Percentiles rank a stretch among this genome's conserved stretches.
Conservation (phyloP, 1,140 invertebrate genomes). For the Lepidurus packardi region DNA sequence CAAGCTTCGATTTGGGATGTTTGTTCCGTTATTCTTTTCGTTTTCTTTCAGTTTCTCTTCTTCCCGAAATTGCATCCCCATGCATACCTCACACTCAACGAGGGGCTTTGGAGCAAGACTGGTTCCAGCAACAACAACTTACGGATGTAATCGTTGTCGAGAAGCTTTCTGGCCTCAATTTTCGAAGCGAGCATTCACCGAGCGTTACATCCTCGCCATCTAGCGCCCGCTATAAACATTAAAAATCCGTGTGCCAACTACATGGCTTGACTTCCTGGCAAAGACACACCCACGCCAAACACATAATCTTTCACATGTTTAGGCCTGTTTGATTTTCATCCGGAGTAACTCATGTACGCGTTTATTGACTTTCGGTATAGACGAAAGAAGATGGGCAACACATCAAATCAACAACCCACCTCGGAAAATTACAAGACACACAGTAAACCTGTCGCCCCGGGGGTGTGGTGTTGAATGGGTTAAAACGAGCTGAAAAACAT, state of each 20-base stretch:
- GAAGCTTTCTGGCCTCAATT: not conserved
- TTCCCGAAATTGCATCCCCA: no score
- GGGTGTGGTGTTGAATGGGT: not conserved
- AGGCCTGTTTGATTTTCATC: no score
- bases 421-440: slow-evolving; percentile 5
- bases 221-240: not conserved
- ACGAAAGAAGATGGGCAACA: slow-evolving; percentile 21
- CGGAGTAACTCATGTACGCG: not conserved
- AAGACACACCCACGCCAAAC: no score
- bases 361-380: slow-evolving; percentile 10
- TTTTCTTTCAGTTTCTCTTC: not conserved
- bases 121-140: not conserved
- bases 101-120: not conserved
- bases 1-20: no score
- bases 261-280: no score
- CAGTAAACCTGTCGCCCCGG: not conserved
- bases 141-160: not conserved
- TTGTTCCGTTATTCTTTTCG: not conserved
- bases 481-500: not conserved
- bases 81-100: not conserved
- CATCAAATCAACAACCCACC: not conserved
- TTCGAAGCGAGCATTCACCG: not conserved
- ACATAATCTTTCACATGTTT: no score
- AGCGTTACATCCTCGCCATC: not conserved
- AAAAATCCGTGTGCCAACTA: no score